Percentiles rank a stretch among this genome's conserved stretches.
These are phyloP conservation scores for Antheraea yamamai DNA, from an alignment of 2,888 invertebrate genomes.

Conservation along the genomic window DNA sequence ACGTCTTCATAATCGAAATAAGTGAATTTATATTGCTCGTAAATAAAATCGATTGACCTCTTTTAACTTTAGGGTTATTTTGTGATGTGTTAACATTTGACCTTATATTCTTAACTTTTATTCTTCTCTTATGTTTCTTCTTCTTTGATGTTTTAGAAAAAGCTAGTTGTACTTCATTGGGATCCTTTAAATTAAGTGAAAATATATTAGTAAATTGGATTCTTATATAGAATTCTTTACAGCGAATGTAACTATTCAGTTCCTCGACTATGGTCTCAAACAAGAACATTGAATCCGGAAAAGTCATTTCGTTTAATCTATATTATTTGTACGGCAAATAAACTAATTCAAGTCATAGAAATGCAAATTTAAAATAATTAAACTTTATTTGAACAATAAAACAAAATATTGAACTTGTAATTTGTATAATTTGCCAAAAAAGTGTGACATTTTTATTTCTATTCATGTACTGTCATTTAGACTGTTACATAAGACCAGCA, in stretches of 20 bases:
- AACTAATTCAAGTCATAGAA: slow-evolving; percentile 24
- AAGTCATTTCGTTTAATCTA: slow-evolving; percentile 49
- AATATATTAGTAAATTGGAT: slow-evolving; percentile 64
- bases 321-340: slow-evolving; percentile 26
- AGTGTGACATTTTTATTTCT: slow-evolving; percentile 30
- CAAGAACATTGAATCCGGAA: slow-evolving; percentile 67
- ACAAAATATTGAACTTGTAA: slow-evolving; percentile 42
- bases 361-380: slow-evolving; percentile 22
- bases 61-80: slow-evolving; percentile 36
- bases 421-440: slow-evolving; percentile 49
- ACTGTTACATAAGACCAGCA: slow-evolving; percentile 1
- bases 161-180: slow-evolving; percentile 34
- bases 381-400: slow-evolving; percentile 30
- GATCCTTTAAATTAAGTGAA: slow-evolving; percentile 51
- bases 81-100: slow-evolving; percentile 25
- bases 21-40: slow-evolving; percentile 44
- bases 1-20: slow-evolving; percentile 52
- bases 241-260: slow-evolving; percentile 48
- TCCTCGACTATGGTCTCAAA: slow-evolving; percentile 62
- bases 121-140: slow-evolving; percentile 39
- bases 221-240: slow-evolving; percentile 51
- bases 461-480: not conserved
- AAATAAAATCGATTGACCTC: slow-evolving; percentile 49
- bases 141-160: slow-evolving; percentile 31
- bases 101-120: slow-evolving; percentile 35